These are phyloP conservation scores for Choloepus hoffmanni DNA, from an alignment of 2,113 vertebrate genomes.

Conservation along the genomic window DNA sequence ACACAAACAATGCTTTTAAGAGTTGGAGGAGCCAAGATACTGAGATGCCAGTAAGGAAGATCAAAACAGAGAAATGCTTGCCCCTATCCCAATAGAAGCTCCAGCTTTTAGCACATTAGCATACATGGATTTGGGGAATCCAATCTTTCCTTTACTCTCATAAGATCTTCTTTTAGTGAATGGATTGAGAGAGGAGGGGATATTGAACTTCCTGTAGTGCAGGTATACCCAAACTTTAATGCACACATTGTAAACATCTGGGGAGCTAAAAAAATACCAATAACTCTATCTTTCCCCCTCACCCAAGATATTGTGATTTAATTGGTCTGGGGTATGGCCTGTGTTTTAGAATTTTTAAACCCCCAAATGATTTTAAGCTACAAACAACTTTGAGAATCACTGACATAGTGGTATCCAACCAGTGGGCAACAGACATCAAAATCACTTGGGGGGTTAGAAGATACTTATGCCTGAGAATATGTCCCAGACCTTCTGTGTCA, in stretches of 20 bases:
- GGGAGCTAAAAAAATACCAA: background rate
- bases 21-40: background rate
- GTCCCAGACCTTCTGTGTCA: background rate
- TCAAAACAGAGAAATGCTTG: background rate
- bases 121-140: background rate
- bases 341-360: slow-evolving; percentile 22
- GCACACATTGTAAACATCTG: background rate
- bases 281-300: background rate
- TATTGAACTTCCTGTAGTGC: background rate
- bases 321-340: background rate
- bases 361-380: background rate
- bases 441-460: background rate
- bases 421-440: background rate
- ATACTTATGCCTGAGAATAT: background rate
- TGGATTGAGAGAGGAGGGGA: background rate
- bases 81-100: background rate
- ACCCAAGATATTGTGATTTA: background rate
- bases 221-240: background rate
- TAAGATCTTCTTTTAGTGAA: background rate
- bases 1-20: background rate
- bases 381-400: background rate
- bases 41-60: background rate
- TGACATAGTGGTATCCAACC: background rate
- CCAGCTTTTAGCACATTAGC: background rate
- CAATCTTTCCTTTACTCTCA: background rate